These are phyloP conservation scores for Thyatira batis DNA, from an alignment of 2,888 invertebrate species.

Conservation along the genomic window DNA sequence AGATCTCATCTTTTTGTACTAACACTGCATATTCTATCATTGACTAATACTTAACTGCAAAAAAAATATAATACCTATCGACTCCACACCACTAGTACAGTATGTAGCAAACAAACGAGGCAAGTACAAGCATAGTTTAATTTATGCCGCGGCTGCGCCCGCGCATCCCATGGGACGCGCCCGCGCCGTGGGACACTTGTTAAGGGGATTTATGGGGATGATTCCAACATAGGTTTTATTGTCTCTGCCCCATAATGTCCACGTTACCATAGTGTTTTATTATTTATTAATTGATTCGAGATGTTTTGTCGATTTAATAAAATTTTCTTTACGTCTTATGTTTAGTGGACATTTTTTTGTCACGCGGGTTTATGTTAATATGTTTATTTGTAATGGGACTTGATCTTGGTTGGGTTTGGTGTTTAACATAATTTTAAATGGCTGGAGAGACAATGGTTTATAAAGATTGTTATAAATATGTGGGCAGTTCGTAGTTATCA, in stretches of 20 bases:
- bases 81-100: neutral
- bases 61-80: neutral
- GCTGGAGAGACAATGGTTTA: neutral
- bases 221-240: constrained; percentile 44
- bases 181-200: constrained; percentile 48
- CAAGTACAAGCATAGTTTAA: constrained; percentile 33
- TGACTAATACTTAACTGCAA: neutral
- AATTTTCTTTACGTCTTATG: constrained; percentile 30
- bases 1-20: too few relatives aligned
- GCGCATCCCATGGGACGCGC: constrained; percentile 33
- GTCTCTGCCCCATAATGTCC: constrained; percentile 31
- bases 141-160: constrained; percentile 48
- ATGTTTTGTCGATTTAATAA: constrained; percentile 42
- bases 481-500: neutral
- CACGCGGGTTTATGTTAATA: neutral
- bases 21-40: too few relatives aligned
- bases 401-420: neutral
- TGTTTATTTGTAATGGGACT: neutral
- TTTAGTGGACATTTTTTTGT: neutral
- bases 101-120: constrained; percentile 1
- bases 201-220: constrained; percentile 56
- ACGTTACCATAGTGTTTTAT: constrained; percentile 51
- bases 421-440: neutral
- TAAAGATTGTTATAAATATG: neutral
- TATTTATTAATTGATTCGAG: constrained; percentile 66